A percentile compares a stretch with the other conserved stretches of the same genome.
phyloP scores from a whole-genome alignment of 2,888 invertebrate genomes.

The Perizoma affinitatum region DNA sequence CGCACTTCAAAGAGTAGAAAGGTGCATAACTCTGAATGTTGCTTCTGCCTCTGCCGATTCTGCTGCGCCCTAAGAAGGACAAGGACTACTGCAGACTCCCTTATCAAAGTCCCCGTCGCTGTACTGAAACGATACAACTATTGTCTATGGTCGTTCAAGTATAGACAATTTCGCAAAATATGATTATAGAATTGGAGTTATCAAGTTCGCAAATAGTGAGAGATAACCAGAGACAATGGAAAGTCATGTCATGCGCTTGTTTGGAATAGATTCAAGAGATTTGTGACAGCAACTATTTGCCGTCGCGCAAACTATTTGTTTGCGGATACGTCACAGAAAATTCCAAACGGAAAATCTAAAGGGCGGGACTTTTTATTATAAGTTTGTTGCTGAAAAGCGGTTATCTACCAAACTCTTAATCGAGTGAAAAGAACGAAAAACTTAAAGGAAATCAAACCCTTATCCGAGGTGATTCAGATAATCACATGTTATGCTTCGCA shows the following conservation, averaged over 20 bases:
- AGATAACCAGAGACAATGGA: constrained; percentile 54
- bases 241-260: constrained; percentile 50
- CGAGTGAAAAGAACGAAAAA: no score
- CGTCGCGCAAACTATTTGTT: constrained; percentile 39
- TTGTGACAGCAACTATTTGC: constrained; percentile 36
- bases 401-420: not conserved
- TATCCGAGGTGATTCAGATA: constrained; percentile 22
- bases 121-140: constrained; percentile 76
- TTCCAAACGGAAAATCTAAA: constrained; percentile 41
- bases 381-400: not conserved
- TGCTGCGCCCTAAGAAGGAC: constrained; percentile 68
- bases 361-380: constrained; percentile 3
- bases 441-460: not conserved
- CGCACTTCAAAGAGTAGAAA: constrained; percentile 64
- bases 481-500: constrained; percentile 21
- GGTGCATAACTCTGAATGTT: constrained; percentile 68
- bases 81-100: constrained; percentile 66
- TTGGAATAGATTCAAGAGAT: constrained; percentile 47
- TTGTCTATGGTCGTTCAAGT: constrained; percentile 77
- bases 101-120: constrained; percentile 68
- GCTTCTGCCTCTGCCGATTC: constrained; percentile 66
- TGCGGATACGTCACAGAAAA: constrained; percentile 49
- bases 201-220: constrained; percentile 34
- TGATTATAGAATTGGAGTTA: constrained; percentile 39
- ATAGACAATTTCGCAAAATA: constrained; percentile 62